phyloP scores from a whole-genome alignment of 2,113 vertebrate species.

The Nothobranchius kuhntae region DNA sequence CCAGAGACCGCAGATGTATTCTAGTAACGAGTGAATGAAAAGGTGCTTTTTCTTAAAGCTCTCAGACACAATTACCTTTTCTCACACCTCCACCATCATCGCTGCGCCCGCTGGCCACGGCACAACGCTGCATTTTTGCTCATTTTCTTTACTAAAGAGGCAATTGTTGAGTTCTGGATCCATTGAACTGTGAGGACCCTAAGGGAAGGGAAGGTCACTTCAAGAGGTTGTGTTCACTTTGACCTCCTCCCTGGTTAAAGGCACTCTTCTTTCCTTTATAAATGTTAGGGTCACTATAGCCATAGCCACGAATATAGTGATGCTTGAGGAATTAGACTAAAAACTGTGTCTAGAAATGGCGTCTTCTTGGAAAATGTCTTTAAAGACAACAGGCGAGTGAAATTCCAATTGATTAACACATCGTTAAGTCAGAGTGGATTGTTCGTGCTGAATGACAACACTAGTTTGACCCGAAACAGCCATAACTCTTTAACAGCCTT shows the following conservation, averaged over 20 bases:
- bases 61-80: conserved; percentile 43
- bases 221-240: conserved; percentile 40
- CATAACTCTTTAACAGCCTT: conserved; percentile 40
- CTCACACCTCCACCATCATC: conserved; percentile 33
- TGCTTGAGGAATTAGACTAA: too few relatives aligned
- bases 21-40: too few relatives aligned
- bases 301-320: background rate
- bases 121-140: conserved; percentile 52
- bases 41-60: conserved; percentile 2
- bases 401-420: conserved; percentile 4
- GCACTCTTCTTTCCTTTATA: conserved; percentile 17
- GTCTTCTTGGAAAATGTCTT: background rate
- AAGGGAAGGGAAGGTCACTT: conserved; percentile 42
- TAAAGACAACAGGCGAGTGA: conserved; percentile 7
- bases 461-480: conserved; percentile 32
- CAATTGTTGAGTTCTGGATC: conserved; percentile 54
- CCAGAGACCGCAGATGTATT: too few relatives aligned
- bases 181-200: conserved; percentile 43
- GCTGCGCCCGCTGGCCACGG: conserved; percentile 33
- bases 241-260: conserved; percentile 20
- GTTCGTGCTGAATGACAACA: too few relatives aligned
- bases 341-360: background rate
- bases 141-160: conserved; percentile 64
- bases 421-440: background rate
- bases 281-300: background rate